phyloP scores from a whole-genome alignment of 1,140 invertebrate genomes.

The Ceratina japonica region DNA sequence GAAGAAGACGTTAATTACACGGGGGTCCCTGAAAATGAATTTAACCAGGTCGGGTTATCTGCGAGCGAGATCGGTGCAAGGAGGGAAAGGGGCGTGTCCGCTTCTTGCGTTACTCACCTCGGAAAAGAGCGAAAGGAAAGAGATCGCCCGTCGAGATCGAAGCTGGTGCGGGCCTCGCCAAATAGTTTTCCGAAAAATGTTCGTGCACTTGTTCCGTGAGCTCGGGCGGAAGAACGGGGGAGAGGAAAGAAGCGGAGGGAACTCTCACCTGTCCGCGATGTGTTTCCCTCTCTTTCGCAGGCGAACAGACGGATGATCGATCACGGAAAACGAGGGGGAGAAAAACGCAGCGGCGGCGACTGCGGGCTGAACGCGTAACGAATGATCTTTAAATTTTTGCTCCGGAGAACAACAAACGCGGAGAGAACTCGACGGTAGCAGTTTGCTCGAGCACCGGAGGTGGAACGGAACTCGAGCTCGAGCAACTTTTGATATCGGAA shows the following conservation, averaged over 20 bases:
- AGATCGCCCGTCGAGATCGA: constrained; percentile 46
- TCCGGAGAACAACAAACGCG: constrained; percentile 5
- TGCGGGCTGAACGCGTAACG: constrained; percentile 37
- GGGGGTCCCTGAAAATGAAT: constrained; percentile 47
- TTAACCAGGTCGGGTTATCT: constrained; percentile 53
- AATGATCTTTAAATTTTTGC: constrained; percentile 50
- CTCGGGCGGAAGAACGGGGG: constrained; percentile 52
- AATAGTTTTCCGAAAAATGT: constrained; percentile 55
- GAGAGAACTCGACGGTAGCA: too few relatives aligned
- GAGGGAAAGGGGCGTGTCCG: constrained; percentile 48
- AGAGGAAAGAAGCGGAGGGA: constrained; percentile 11
- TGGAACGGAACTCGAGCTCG: background rate
- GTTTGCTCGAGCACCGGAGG: too few relatives aligned
- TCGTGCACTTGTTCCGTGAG: constrained; percentile 50
- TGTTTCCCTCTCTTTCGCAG: constrained; percentile 23
- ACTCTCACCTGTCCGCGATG: constrained; percentile 54
- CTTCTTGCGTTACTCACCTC: constrained; percentile 44
- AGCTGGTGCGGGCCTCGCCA: constrained; percentile 31
- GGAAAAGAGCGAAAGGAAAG: background rate
- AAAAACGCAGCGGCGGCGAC: background rate
- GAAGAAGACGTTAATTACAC: constrained; percentile 57
- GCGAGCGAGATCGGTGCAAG: constrained; percentile 47
- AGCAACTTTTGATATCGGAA: constrained; percentile 24
- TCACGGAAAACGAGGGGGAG: constrained; percentile 57
- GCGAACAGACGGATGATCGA: constrained; percentile 57